Conservation (phyloP, 23 tunicate species). For the Diplosoma virens region DNA sequence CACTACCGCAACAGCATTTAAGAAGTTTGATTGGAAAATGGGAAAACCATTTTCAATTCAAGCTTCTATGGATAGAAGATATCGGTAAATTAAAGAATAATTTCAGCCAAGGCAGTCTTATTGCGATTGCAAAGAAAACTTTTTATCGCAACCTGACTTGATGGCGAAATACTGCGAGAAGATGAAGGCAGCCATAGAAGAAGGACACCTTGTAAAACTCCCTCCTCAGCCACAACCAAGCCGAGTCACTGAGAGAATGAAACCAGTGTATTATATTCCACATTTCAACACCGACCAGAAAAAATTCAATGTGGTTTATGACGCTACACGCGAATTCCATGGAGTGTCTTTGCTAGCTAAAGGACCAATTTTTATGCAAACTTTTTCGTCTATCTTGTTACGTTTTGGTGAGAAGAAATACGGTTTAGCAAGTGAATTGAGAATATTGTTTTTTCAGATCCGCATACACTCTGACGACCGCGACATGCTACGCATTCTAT, state of each 20-base stretch:
- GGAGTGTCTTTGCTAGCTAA: background rate
- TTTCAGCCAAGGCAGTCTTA: background rate
- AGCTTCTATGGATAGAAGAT: background rate
- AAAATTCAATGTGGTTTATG: background rate
- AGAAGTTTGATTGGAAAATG: background rate
- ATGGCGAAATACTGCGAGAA: background rate
- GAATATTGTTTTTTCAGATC: constrained; percentile 9
- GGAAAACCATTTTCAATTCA: constrained; percentile 1
- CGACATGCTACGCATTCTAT: constrained; percentile 10
- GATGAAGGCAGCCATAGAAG: background rate
- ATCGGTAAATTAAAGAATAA: background rate
- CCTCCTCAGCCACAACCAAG: background rate
- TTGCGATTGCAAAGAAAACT: background rate
- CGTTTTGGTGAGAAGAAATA: constrained; percentile 6
- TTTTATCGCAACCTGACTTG: background rate
- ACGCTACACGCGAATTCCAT: background rate
- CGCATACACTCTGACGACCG: background rate
- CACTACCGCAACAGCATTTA: background rate
- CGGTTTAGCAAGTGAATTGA: background rate
- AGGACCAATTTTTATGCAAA: constrained; percentile 12
- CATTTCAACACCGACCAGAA: constrained; percentile 1
- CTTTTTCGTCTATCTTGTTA: background rate
- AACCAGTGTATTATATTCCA: background rate
- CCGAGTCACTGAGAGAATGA: too few species aligned
- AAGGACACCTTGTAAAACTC: background rate